phyloP scores from a whole-genome alignment of 2,888 invertebrate species.

The Herminia tarsipennalis region DNA sequence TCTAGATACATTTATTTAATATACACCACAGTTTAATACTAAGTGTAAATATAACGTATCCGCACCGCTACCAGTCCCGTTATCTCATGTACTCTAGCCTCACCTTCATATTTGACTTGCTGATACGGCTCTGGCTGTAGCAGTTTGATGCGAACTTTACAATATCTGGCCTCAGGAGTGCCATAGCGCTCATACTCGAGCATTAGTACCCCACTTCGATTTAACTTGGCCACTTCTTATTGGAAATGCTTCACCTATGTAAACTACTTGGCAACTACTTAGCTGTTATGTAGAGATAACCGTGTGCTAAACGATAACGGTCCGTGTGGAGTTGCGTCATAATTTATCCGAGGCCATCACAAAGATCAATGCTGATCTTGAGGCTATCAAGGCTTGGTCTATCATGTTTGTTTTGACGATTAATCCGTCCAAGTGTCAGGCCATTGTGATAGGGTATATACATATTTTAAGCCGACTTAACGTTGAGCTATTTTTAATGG shows the following conservation, averaged over 20 bases:
- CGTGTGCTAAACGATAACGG: background rate
- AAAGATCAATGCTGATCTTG: too few species aligned
- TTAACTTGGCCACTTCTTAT: slow-evolving; percentile 25
- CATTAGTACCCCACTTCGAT: slow-evolving; percentile 38
- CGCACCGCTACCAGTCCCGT: slow-evolving; percentile 2
- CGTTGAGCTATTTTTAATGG: too few species aligned
- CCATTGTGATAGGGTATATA: too few species aligned
- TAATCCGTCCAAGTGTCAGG: too few species aligned
- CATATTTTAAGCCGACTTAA: too few species aligned
- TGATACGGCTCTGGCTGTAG: slow-evolving; percentile 44
- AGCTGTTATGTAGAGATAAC: slow-evolving; percentile 1
- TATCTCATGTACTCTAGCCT: slow-evolving; percentile 8
- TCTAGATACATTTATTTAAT: too few species aligned
- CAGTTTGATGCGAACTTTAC: slow-evolving; percentile 55
- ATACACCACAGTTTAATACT: too few species aligned
- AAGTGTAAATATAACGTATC: background rate
- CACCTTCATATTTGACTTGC: slow-evolving; percentile 50
- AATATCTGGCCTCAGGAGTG: slow-evolving; percentile 48
- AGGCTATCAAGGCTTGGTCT: too few species aligned
- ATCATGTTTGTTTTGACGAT: too few species aligned
- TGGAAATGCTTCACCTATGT: slow-evolving; percentile 16
- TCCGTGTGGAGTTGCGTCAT: background rate
- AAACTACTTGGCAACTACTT: slow-evolving; percentile 3
- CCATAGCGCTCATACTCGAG: slow-evolving; percentile 25
- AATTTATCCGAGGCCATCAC: too few species aligned